Evolutionary conservation across 2,797 vertebrate species (phyloP), one percentile per base, ranked within the genome.

Genomic region (Pseudotriccus pelzelni): DNA sequence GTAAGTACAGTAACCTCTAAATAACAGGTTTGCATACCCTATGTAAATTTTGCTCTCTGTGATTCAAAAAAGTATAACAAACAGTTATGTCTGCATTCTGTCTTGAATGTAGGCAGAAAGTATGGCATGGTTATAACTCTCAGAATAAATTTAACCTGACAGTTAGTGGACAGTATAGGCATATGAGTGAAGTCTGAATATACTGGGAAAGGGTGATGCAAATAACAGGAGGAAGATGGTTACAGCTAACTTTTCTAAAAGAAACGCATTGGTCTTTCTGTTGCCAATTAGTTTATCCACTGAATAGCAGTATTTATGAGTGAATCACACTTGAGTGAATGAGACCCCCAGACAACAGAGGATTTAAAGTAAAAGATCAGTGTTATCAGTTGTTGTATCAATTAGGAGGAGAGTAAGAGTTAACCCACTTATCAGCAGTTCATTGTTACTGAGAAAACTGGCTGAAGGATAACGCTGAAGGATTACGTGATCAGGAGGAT

Each of bases 321-420:
- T 43, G 37, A 93, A 89, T 72, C 82, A 64, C 59, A 80, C 66
- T 80, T 94, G 28, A 60, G 44, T 53, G 76, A 85, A 84, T 36
- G 37, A 58, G 76, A 36, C 12, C 39, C 43, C 25, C 41, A 60
- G 56, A 82, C 28, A 56, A 52, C 49, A 75, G 70, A 68, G 62
- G 49, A 68, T 80, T 91, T 87, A 88, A 87, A 94, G 62, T 80
- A 68, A 83, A 94, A 91, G 68, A 85, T 74, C 53, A 41, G 56
- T 14, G 7, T 84, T 94, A 93, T 89, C 72, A n/a, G 32, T 92
- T 75, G 3, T 91, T 89, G 37, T 70, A 77, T 47, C 64, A 78
- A 72, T 94, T 93, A 80, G 34, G 39, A 66, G 24, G 39, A 72
- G 17, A 84, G 32, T 52, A 84, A 68, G 32, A 77, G 36, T 67